Conservation (phyloP, 2,797 vertebrate species). For the Tauraco hartlaubi region DNA sequence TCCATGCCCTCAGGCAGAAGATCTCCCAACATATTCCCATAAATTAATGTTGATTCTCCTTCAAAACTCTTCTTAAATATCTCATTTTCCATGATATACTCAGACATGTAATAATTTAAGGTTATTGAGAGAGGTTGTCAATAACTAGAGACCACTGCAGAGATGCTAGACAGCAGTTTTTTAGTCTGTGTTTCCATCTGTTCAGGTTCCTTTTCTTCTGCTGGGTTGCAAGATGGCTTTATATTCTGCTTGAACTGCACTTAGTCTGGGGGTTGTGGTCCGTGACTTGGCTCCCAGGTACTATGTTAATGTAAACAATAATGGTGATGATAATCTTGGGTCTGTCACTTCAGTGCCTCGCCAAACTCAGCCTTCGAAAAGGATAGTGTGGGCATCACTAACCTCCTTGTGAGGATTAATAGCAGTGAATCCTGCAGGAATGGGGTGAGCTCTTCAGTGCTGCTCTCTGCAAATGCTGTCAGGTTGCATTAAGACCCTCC, state of each 20-base stretch:
- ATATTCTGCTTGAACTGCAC: background rate
- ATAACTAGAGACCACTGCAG: background rate
- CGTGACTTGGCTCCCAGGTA: background rate
- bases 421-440: background rate
- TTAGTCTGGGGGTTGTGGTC: background rate
- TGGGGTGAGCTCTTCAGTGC: background rate
- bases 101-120: background rate
- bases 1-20: background rate
- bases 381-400: background rate
- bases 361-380: background rate
- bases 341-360: background rate
- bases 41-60: background rate
- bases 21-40: background rate
- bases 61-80: background rate
- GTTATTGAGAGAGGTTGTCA: background rate
- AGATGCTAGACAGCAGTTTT: background rate
- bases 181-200: background rate
- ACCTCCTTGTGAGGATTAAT: background rate
- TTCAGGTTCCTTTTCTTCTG: background rate
- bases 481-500: background rate
- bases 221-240: background rate
- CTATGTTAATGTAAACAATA: fast-evolving
- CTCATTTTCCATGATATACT: background rate
- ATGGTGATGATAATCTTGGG: background rate
- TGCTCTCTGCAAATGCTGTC: background rate